These are phyloP conservation scores for Junco hyemalis DNA, from an alignment of 2,113 vertebrate genomes.

Conservation along the genomic window DNA sequence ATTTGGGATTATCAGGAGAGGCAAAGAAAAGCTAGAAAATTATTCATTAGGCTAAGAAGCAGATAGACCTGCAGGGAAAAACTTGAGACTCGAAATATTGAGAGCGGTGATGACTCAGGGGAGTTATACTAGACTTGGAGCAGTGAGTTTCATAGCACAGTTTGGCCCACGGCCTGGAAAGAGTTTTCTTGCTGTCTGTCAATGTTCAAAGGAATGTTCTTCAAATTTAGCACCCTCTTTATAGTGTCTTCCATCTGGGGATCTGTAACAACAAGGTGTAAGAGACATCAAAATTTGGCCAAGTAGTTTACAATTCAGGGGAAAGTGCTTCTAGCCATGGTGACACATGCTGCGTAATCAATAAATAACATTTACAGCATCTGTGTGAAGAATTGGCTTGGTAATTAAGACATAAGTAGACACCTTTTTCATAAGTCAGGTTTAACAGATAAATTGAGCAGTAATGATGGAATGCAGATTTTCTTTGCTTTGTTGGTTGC, in stretches of 20 bases:
- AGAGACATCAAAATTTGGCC: constrained; percentile 7
- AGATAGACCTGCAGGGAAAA: neutral
- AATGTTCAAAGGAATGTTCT: constrained; percentile 9
- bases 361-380: constrained; percentile 1
- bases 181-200: constrained; percentile 21
- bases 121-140: neutral
- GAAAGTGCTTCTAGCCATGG: neutral
- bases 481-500: neutral
- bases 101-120: neutral
- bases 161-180: constrained; percentile 17
- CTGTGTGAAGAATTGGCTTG: neutral
- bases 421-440: neutral
- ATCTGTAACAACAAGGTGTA: neutral
- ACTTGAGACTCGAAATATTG: neutral
- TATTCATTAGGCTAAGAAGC: neutral
- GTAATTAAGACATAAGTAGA: neutral
- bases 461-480: neutral
- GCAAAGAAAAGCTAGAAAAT: neutral
- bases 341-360: neutral
- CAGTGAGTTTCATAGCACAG: neutral
- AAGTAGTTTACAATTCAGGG: neutral
- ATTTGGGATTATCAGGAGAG: neutral
- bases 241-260: neutral
- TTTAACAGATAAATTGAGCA: neutral
- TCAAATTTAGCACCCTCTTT: constrained; percentile 26